Conservation (phyloP, 1,140 invertebrate species). For the Musca vetustissima region DNA sequence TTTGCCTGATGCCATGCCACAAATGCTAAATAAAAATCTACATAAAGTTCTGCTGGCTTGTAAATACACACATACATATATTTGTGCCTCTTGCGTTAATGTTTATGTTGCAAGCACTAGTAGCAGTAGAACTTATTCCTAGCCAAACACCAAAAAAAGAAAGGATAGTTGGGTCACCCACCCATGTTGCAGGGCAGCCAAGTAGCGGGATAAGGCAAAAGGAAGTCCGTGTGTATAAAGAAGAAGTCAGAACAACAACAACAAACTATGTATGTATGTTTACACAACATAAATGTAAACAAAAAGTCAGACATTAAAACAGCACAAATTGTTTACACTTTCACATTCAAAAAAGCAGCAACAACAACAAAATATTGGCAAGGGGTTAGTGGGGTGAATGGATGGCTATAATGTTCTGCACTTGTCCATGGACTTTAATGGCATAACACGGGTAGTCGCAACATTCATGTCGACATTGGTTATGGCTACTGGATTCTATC, state of each 20-base stretch:
- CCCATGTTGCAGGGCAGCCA: not conserved
- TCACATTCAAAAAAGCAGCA: slow-evolving; percentile 2
- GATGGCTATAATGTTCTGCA: too few species aligned
- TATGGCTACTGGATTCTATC: too few species aligned
- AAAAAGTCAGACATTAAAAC: slow-evolving; percentile 22
- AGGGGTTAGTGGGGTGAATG: too few species aligned
- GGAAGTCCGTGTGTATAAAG: not conserved
- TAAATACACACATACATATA: too few species aligned
- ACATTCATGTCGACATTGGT: too few species aligned
- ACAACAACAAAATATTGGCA: not conserved
- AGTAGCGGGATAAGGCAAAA: not conserved
- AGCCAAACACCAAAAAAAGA: not conserved
- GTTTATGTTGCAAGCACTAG: too few species aligned
- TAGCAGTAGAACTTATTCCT: too few species aligned
- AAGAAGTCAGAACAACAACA: not conserved
- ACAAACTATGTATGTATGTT: slow-evolving; percentile 12
- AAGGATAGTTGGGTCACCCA: not conserved
- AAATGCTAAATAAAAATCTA: slow-evolving; percentile 17
- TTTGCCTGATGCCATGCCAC: not conserved
- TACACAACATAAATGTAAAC: slow-evolving; percentile 21
- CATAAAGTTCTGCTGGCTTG: not conserved
- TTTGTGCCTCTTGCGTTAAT: not conserved
- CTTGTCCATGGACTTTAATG: too few species aligned
- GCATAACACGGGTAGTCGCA: too few species aligned
- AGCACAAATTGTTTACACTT: slow-evolving; percentile 21